A percentile compares a stretch with the other conserved stretches of the same genome.
Conservation (phyloP, 2,113 vertebrate genomes). For the Alethe castanea region DNA sequence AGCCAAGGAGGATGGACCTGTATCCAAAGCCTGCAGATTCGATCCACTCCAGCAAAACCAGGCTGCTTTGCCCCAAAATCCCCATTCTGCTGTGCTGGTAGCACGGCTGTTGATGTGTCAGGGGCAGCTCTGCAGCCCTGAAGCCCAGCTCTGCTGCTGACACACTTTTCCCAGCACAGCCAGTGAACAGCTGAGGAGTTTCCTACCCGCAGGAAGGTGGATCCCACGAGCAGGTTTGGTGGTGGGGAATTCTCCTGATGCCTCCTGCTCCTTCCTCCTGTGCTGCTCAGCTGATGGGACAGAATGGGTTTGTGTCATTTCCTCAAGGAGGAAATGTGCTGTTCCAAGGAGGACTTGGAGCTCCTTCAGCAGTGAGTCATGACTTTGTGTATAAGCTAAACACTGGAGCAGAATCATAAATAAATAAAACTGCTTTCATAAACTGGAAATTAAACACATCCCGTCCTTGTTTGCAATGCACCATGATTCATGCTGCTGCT, state of each 20-base stretch:
- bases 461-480: not conserved
- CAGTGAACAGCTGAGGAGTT: not conserved
- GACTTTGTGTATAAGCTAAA: slow-evolving; percentile 39
- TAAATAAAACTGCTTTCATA: slow-evolving; percentile 46
- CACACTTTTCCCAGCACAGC: not conserved
- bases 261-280: not conserved
- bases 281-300: not conserved
- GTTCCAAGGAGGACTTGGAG: slow-evolving; percentile 8
- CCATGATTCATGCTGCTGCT: slow-evolving; percentile 22
- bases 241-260: not conserved
- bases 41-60: rapidly evolving
- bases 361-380: slow-evolving; percentile 50
- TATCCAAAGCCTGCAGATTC: rapidly evolving
- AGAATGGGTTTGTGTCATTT: not conserved
- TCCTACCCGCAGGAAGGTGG: not conserved
- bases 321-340: slow-evolving; percentile 29
- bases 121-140: not conserved
- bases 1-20: rapidly evolving
- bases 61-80: not conserved
- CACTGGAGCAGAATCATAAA: slow-evolving; percentile 50
- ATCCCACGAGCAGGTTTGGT: not conserved
- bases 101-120: not conserved
- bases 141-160: not conserved
- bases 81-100: not conserved
- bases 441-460: slow-evolving; percentile 57